These are phyloP conservation scores for Brachylomia viminalis DNA, from an alignment of 2,888 invertebrate genomes.

Conservation along the genomic window DNA sequence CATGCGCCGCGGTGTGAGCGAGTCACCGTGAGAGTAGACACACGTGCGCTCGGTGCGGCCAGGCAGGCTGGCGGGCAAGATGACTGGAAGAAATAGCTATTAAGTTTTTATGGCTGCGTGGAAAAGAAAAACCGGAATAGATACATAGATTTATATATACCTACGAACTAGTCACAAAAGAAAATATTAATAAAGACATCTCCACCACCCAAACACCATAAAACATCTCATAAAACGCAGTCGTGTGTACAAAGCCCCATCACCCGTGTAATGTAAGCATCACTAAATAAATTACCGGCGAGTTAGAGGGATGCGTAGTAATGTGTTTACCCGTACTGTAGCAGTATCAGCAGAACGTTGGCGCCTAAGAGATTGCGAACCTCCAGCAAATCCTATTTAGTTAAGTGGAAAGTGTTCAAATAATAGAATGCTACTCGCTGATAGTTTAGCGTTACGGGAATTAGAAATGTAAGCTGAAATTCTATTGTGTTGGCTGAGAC, in stretches of 20 bases:
- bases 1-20: constrained; percentile 51
- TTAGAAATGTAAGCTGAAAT: constrained; percentile 64
- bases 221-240: constrained; percentile 23
- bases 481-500: constrained; percentile 55
- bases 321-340: constrained; percentile 58
- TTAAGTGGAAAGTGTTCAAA: constrained; percentile 63
- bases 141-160: not conserved
- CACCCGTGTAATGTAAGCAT: constrained; percentile 63
- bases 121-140: not conserved
- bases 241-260: constrained; percentile 29
- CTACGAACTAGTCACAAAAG: not conserved
- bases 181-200: constrained; percentile 31
- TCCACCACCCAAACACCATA: constrained; percentile 14
- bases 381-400: constrained; percentile 55
- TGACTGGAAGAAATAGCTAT: not conserved
- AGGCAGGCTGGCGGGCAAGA: not conserved
- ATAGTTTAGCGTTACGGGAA: constrained; percentile 63
- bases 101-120: not conserved
- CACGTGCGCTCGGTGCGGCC: constrained; percentile 1
- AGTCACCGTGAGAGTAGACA: constrained; percentile 40
- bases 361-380: constrained; percentile 63
- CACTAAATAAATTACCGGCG: constrained; percentile 67
- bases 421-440: constrained; percentile 53
- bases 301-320: constrained; percentile 65
- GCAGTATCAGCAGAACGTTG: constrained; percentile 55